Conservation (phyloP, 2,113 vertebrate species). For the Natator depressus region DNA sequence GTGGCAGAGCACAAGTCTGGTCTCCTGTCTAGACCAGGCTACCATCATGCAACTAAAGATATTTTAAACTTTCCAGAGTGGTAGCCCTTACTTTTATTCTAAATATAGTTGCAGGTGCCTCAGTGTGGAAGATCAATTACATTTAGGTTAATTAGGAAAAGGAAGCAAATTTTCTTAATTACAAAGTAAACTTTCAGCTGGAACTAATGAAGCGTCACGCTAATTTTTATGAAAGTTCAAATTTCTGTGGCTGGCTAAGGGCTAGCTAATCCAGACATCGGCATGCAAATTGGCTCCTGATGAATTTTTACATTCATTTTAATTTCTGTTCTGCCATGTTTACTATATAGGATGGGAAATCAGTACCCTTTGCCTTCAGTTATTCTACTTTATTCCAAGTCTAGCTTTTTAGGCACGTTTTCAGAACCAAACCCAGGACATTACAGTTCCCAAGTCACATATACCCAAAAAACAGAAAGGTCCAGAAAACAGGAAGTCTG, state of each 20-base stretch:
- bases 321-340: neutral
- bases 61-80: neutral
- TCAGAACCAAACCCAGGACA: constrained; percentile 4
- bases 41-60: neutral
- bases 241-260: neutral
- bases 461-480: neutral
- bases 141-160: constrained; percentile 25
- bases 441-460: neutral
- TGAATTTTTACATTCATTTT: neutral
- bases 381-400: no score
- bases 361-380: neutral
- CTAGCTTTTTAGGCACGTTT: no score
- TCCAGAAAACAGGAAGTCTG: neutral
- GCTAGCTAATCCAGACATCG: neutral
- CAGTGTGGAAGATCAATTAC: neutral
- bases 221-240: neutral
- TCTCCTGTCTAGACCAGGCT: neutral
- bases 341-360: neutral
- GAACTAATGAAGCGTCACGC: neutral
- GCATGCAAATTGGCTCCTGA: neutral
- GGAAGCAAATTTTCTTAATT: constrained; percentile 25
- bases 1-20: neutral
- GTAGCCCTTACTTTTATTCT: neutral
- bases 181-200: constrained; percentile 17
- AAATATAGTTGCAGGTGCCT: neutral